Conservation (phyloP, 1,140 invertebrate species). For the Vollenhovia emeryi region DNA sequence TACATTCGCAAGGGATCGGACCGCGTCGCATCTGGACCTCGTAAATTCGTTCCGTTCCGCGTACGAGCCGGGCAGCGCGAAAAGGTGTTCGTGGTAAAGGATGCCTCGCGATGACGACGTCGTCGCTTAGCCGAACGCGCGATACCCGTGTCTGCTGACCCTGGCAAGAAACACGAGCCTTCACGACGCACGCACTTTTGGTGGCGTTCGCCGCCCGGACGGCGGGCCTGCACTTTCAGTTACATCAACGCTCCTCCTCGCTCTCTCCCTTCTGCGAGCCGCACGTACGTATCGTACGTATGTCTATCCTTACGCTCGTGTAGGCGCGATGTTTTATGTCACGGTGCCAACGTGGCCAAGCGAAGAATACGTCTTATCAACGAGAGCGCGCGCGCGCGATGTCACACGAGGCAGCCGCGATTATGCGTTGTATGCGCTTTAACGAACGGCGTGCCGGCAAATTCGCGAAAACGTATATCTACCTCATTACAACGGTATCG, state of each 20-base stretch:
- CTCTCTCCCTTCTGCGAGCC: not conserved
- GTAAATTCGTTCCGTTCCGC: not conserved
- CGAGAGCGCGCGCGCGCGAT: not conserved
- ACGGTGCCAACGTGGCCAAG: constrained; percentile 29
- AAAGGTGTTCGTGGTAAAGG: constrained; percentile 19
- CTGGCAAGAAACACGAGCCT: constrained; percentile 65
- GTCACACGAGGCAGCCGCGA: constrained; percentile 26
- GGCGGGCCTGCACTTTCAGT: constrained; percentile 34
- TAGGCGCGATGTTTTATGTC: constrained; percentile 52
- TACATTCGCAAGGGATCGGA: not conserved
- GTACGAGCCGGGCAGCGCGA: not conserved
- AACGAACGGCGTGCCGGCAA: constrained; percentile 1
- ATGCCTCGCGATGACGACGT: constrained; percentile 8
- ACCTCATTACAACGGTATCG: constrained; percentile 46
- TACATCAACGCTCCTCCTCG: not conserved
- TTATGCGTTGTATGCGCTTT: constrained; percentile 50
- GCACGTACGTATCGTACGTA: not conserved
- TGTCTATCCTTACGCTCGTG: not conserved
- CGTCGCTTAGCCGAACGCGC: constrained; percentile 60
- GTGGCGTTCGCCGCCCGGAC: constrained; percentile 26
- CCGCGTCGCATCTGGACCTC: not conserved
- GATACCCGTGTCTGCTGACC: constrained; percentile 61
- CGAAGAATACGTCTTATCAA: constrained; percentile 32
- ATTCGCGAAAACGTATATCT: constrained; percentile 49
- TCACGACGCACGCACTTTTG: constrained; percentile 65